A percentile compares a stretch with the other conserved stretches of the same genome.
phyloP scores from a whole-genome alignment of 1,140 invertebrate genomes.

The Zaprionus tsacasi region DNA sequence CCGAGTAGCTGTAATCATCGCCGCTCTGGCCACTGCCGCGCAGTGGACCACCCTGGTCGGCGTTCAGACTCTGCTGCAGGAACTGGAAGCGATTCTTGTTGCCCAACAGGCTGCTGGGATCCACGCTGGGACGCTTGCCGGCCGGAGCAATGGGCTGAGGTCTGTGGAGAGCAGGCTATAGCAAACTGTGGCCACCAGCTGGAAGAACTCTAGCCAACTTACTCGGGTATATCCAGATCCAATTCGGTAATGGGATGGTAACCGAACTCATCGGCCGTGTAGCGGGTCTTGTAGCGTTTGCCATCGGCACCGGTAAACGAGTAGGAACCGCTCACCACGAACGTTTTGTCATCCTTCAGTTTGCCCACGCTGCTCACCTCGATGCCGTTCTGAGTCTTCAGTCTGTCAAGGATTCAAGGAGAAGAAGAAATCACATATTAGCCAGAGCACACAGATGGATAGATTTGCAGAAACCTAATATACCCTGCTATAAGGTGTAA shows the following conservation, averaged over 20 bases:
- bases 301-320: slow-evolving; percentile 87
- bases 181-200: neutral
- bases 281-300: slow-evolving; percentile 85
- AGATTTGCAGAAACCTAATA: neutral
- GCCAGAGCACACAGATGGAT: neutral
- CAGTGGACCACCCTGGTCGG: slow-evolving; percentile 57
- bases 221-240: slow-evolving; percentile 83
- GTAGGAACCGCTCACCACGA: slow-evolving; percentile 87
- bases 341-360: slow-evolving; percentile 82
- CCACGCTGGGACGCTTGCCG: slow-evolving; percentile 56
- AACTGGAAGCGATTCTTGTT: slow-evolving; percentile 82
- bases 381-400: slow-evolving; percentile 83
- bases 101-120: slow-evolving; percentile 71
- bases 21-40: slow-evolving; percentile 77
- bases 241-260: slow-evolving; percentile 83
- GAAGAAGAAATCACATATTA: neutral
- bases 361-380: slow-evolving; percentile 81
- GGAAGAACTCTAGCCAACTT: slow-evolving; percentile 28
- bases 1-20: slow-evolving; percentile 74
- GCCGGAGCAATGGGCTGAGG: slow-evolving; percentile 58
- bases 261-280: slow-evolving; percentile 83
- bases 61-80: slow-evolving; percentile 73
- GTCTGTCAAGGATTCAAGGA: slow-evolving; percentile 45
- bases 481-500: neutral
- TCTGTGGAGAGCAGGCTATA: slow-evolving; percentile 23